Evolutionary conservation across 2,888 invertebrate genomes (phyloP), one percentile per base, ranked within the genome.

Genomic region (Lymantria dispar): DNA sequence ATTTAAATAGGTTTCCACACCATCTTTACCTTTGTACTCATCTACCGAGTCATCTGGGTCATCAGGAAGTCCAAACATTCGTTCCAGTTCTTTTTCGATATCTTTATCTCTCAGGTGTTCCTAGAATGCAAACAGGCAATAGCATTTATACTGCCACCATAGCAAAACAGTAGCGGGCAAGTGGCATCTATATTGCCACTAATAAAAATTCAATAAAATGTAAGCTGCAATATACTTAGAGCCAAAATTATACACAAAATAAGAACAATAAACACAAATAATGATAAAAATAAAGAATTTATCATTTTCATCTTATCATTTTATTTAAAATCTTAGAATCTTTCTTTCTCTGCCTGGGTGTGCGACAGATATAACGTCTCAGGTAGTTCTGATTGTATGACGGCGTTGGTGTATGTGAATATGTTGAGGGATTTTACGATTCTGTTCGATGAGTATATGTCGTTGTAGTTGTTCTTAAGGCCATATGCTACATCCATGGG

Each of bases 51-150:
- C 42, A 50, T 52, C 48, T 33, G 55, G 58, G 47, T 55, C 53
- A 43, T 58, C 55, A 52, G 55, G 50, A 55, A 58, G 58, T 47
- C 55, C 53, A 48, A 58, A 58, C 53, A 58, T 58, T 43, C 30
- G 46, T 41, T 57, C 54, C 46, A 54, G 51, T 47, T 43, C 57
- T 43, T 49, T 43, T 47, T 57, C 54, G 47, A 57, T 57, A 33
- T 57, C 54, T 48, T 50, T 48, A 57, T 48, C 48, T 13, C 43
- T 15, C 22, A 47, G 22, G 36, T 36, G 14, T 39, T 12, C 45
- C 45, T 45, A 29, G n/a, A 45, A 45, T 29, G 11, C 45, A 45
- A 45, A 39, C 45, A 45, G 45, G 45, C 29, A 45, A 45, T 45
- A 39, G 39, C 39, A 45, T 38, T 39, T 45, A 45, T 45, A 45